Evolutionary conservation across 2,113 vertebrate genomes (phyloP).

Genomic region (Thalassoma bifasciatum): DNA sequence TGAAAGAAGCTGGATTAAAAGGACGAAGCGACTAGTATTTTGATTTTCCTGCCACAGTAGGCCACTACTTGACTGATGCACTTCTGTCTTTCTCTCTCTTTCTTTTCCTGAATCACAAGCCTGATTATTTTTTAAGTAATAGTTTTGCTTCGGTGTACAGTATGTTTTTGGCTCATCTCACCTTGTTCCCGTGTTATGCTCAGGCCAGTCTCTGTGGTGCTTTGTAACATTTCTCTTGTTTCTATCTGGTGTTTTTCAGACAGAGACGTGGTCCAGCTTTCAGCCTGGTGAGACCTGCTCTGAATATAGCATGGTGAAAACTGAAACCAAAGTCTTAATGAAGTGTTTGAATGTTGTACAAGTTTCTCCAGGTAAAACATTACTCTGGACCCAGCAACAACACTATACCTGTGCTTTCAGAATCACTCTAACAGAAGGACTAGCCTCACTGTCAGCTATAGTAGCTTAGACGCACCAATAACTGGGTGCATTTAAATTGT

Average conservation of each 20-base stretch:
- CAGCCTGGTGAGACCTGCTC: conserved; percentile 49
- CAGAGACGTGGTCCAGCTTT: conserved; percentile 22
- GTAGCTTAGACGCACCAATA: conserved; percentile 75
- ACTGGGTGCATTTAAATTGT: conserved; percentile 56
- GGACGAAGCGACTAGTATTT: conserved; percentile 37
- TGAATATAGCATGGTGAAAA: conserved; percentile 62
- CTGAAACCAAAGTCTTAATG: conserved; percentile 83
- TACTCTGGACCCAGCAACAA: conserved; percentile 88
- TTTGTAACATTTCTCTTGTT: conserved; percentile 33
- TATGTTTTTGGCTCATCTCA: conserved; percentile 62
- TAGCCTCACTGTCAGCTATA: conserved; percentile 77
- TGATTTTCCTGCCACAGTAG: conserved; percentile 38
- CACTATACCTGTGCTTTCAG: conserved; percentile 84
- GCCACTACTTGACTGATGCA: conserved; percentile 73
- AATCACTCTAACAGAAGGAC: conserved; percentile 78
- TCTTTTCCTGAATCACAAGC: conserved; percentile 36
- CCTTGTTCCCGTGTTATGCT: conserved; percentile 57
- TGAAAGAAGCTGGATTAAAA: conserved; percentile 18
- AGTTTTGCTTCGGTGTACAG: conserved; percentile 59
- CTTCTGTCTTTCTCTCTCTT: conserved; percentile 48
- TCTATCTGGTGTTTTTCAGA: conserved; percentile 30
- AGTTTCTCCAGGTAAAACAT: conserved; percentile 80
- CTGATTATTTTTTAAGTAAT: conserved; percentile 33
- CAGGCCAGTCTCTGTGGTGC: conserved; percentile 63
- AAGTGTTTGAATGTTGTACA: conserved; percentile 78